phyloP scores from a whole-genome alignment of 2,888 invertebrate species.

The Diarsia brunnea region DNA sequence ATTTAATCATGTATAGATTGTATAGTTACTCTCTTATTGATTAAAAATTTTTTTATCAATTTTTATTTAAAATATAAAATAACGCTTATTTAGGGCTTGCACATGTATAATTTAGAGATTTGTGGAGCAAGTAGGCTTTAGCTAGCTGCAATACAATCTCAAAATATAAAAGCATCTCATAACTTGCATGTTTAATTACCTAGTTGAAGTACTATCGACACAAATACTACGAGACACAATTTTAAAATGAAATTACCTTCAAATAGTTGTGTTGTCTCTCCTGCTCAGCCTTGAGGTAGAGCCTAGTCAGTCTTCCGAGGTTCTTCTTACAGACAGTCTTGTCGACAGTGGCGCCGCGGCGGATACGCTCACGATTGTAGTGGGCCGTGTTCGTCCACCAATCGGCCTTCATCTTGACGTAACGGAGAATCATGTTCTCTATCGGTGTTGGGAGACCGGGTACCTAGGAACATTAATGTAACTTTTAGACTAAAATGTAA shows the following conservation, averaged over 20 bases:
- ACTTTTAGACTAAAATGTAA: not conserved
- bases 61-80: no score
- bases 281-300: slow-evolving; percentile 99
- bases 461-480: slow-evolving; percentile 89
- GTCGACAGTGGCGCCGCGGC: slow-evolving; percentile 99
- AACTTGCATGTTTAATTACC: no score
- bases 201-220: no score
- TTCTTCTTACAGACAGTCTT: slow-evolving; percentile 99
- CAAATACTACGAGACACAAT: no score
- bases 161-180: not conserved
- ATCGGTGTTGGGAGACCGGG: slow-evolving; percentile 99
- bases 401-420: slow-evolving; percentile 99
- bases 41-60: not conserved
- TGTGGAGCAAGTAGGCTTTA: no score
- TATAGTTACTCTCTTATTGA: not conserved
- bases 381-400: slow-evolving; percentile 99
- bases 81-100: no score
- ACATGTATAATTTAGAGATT: no score
- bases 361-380: slow-evolving; percentile 99
- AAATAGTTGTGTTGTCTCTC: slow-evolving; percentile 99
- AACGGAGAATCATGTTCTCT: slow-evolving; percentile 99
- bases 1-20: no score
- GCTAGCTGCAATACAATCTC: no score
- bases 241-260: slow-evolving; percentile 94
- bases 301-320: slow-evolving; percentile 98